A percentile compares a stretch with the other conserved stretches of the same genome.
Conservation (phyloP, 2,888 invertebrate species). For the Sepioteuthis lessoniana region DNA sequence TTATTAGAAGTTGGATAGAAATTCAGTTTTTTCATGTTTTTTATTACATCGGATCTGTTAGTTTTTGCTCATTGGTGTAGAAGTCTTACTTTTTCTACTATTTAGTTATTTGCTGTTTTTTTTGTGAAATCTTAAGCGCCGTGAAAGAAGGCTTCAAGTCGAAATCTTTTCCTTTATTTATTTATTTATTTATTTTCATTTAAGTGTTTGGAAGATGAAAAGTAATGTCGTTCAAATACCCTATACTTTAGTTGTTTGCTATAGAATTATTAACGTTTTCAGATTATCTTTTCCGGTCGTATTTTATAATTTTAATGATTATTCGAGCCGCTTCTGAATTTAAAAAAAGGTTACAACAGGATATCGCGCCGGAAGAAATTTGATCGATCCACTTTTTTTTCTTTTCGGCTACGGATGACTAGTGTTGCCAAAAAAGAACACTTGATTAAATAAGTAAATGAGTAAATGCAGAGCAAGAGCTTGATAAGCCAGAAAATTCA, state of each 20-base stretch:
- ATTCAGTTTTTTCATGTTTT: neutral
- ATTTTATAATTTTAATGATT: neutral
- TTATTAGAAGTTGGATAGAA: neutral
- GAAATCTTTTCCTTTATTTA: neutral
- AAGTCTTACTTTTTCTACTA: neutral
- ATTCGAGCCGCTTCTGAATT: neutral
- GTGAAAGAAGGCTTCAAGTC: neutral
- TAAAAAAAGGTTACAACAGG: neutral
- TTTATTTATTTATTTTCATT: neutral
- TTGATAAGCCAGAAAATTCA: too few species aligned
- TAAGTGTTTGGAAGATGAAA: neutral
- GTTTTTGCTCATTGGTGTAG: neutral
- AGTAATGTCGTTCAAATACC: neutral
- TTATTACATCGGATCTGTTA: neutral
- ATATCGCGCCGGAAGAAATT: conserved; percentile 23
- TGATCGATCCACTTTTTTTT: neutral
- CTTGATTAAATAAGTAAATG: neutral
- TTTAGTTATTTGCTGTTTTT: neutral
- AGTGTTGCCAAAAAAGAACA: neutral
- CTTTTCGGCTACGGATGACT: neutral
- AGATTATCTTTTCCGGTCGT: neutral
- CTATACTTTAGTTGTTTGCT: neutral
- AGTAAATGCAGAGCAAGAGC: too few species aligned
- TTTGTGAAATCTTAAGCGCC: neutral
- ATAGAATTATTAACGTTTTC: neutral